phyloP scores from a whole-genome alignment of 1,140 invertebrate genomes.

The Drosophila hydei region DNA sequence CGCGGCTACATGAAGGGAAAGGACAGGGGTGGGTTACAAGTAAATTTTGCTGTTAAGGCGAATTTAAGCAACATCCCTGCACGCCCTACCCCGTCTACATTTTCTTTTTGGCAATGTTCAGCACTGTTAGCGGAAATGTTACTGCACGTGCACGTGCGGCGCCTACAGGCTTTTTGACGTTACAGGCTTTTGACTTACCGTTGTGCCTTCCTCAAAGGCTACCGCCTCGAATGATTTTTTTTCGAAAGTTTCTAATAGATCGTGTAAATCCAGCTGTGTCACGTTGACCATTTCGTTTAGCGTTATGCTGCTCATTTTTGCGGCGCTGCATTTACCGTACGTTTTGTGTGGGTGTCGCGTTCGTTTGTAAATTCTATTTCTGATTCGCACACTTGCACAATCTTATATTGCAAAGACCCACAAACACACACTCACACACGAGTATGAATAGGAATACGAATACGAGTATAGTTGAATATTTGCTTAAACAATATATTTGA shows the following conservation, averaged over 20 bases:
- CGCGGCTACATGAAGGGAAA: not conserved
- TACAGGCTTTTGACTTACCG: constrained; percentile 63
- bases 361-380: constrained; percentile 44
- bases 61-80: not conserved
- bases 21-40: not conserved
- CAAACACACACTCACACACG: constrained; percentile 4
- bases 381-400: constrained; percentile 34
- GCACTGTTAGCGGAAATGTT: constrained; percentile 38
- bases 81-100: not conserved
- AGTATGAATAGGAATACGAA: not conserved
- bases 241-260: constrained; percentile 81
- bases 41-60: not conserved
- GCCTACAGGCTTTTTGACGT: constrained; percentile 34
- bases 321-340: constrained; percentile 80
- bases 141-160: constrained; percentile 65
- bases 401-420: constrained; percentile 28
- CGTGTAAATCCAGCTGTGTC: constrained; percentile 79
- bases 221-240: constrained; percentile 79
- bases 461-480: constrained; percentile 40
- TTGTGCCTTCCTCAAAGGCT: constrained; percentile 77
- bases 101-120: not conserved
- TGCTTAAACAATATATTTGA: constrained; percentile 42
- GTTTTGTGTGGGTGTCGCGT: constrained; percentile 43
- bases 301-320: constrained; percentile 72
- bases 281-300: constrained; percentile 72